phyloP scores from a whole-genome alignment of 2,888 invertebrate genomes.

The Philaethria dido region DNA sequence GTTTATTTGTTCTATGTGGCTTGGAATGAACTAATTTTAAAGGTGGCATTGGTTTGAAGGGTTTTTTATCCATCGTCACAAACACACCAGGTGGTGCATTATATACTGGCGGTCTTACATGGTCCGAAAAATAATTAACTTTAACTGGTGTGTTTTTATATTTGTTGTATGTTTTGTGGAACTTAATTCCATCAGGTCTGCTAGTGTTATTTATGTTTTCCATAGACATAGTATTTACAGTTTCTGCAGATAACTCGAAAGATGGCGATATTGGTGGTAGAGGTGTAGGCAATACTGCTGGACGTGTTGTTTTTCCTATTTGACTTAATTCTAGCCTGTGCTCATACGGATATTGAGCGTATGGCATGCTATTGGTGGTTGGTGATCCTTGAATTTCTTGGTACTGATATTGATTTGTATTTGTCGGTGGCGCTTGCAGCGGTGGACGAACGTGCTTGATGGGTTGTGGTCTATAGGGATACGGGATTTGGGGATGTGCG shows the following conservation, averaged over 20 bases:
- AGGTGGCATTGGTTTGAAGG: constrained; percentile 78
- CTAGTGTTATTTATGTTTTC: constrained; percentile 56
- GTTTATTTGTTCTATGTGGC: constrained; percentile 55
- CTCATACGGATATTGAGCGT: constrained; percentile 54
- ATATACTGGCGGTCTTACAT: constrained; percentile 72
- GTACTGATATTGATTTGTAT: constrained; percentile 57
- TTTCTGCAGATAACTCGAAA: constrained; percentile 56
- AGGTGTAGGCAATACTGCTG: constrained; percentile 67
- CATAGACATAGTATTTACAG: constrained; percentile 49
- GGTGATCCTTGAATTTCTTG: constrained; percentile 49
- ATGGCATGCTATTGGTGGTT: constrained; percentile 40
- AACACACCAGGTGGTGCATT: constrained; percentile 78
- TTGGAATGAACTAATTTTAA: constrained; percentile 63
- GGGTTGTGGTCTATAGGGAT: constrained; percentile 59
- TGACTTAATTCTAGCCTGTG: constrained; percentile 57
- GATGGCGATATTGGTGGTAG: constrained; percentile 46
- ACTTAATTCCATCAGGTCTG: constrained; percentile 54
- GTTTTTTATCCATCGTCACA: constrained; percentile 77
- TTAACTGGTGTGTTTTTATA: constrained; percentile 55
- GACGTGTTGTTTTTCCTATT: constrained; percentile 62
- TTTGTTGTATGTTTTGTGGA: constrained; percentile 57
- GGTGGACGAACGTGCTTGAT: constrained; percentile 62
- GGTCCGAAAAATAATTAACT: constrained; percentile 65
- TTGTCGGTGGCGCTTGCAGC: constrained; percentile 54
- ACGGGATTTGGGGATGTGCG: constrained; percentile 59